Base-by-base conservation (phyloP, 2,888 invertebrate species). In the Phortica okadai region DNA sequence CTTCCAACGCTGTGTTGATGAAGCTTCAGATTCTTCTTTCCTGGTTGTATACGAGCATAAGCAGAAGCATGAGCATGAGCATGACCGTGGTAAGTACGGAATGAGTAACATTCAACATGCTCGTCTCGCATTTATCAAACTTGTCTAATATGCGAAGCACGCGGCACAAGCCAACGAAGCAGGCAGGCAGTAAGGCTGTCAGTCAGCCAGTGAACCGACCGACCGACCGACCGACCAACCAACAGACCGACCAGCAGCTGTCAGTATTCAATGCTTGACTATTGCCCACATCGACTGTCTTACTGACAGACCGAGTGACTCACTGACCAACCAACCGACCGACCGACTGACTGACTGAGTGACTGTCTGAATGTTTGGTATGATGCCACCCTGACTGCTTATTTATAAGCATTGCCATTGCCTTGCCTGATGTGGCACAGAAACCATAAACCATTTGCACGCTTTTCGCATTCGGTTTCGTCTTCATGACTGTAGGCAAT, bases 51-150 rank as follows among this genome's bases (percentile, higher is more conserved):
- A 69, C 73, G 74, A 74, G 79, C 77, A 78, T 8, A 67, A 16
- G 74, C 78, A 73, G 45, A 14, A 62, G 25, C 69, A 16, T 21
- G 64, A 70, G 21, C 11, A 16, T 2, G 16, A 14, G 14, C 8
- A 59, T 16, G 21, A 59, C 11, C 11, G 21, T 59, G n/a, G 59
- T n/a, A 16, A 14, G 59, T 21, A 54, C n/a, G 11, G n/a, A 2
- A 64, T 33, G 14, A 50, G 42, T 41, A 72, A 54, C n/a, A 21
- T 72, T 11, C 56, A 72, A 33, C 70, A 72, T 54, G 70, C 56
- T 50, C 54, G 70, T 8, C 41, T 62, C 33, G 74, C 79, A 73
- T 79, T 82, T 77, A 79, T 84, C 78, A 79, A 83, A 80, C 77
- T 54, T 41, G 14, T 77, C 78, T 80, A 79, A 80, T 78, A 77